Evolutionary conservation across 2,888 invertebrate genomes (phyloP), one percentile per base, ranked within the genome.

Genomic region (Synanthedon tipuliformis): DNA sequence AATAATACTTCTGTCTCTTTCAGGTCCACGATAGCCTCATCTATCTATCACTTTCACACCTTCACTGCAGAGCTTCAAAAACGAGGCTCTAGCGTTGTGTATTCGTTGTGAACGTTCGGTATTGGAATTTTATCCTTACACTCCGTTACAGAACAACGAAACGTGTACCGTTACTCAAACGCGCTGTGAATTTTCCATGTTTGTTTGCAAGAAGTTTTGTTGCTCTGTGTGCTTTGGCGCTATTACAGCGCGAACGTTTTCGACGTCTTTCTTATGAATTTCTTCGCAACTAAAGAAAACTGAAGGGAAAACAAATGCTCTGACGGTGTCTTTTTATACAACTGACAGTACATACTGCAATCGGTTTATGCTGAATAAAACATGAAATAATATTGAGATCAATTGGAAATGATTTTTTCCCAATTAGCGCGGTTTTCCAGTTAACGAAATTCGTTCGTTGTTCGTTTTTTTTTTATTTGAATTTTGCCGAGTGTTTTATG

Each of bases 1-100:
- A 87, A 86, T 85, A 82, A 78, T 77, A 73, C 65, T 57, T 52
- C 65, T 61, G 56, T 76, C 78, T 64, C 75, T 57, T 63, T 83
- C 70, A 48, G 53, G 54, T 71, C 27, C 55, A 48, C 23, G 53
- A 57, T 59, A 62, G 57, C 59, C 63, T 52, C 57, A 65, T 81
- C 64, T 55, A 16, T 54, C 63, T 50, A 51, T 81, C 83, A 61
- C 75, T 54, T 60, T 83, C 72, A 52, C 77, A 67, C 85, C 34
- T 80, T 69, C 84, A 85, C 86, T 87, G 86, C 86, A 87, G 86
- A 87, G 85, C 81, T 78, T 83, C 83, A 77, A 86, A 85, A 86
- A 86, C 84, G 83, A 82, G 81, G 82, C 81, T 82, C 78, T 75
- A 66, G 70, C 75, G 71, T 66, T 71, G 74, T 80, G 53, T 53